Evolutionary conservation across 2,113 vertebrate species (phyloP).

Genomic region (Orcinus orca): DNA sequence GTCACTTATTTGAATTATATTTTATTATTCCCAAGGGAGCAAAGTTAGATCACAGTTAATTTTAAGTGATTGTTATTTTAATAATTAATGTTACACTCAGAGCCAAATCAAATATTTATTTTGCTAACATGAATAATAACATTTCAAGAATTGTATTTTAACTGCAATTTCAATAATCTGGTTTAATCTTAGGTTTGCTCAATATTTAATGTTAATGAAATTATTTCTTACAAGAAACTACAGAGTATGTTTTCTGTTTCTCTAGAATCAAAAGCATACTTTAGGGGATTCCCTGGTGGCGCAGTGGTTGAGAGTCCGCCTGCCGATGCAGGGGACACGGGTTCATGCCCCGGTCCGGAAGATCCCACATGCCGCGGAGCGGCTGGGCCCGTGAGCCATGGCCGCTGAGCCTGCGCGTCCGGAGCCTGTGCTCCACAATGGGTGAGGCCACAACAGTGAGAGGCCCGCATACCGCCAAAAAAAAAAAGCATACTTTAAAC

Average conservation of each 20-base stretch:
- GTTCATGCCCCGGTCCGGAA: too few relatives aligned
- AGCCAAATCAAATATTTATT: background rate
- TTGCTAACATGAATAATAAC: background rate
- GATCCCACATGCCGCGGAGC: too few relatives aligned
- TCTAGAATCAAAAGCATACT: background rate
- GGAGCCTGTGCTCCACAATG: too few relatives aligned
- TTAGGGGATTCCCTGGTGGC: background rate
- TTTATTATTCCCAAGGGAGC: background rate
- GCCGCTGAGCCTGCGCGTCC: too few relatives aligned
- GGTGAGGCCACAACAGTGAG: too few relatives aligned
- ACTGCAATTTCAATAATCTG: background rate
- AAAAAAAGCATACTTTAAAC: background rate
- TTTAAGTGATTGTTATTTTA: background rate
- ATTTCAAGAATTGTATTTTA: background rate
- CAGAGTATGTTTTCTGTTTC: background rate
- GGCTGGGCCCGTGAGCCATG: too few relatives aligned
- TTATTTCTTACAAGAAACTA: background rate
- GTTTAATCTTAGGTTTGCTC: background rate
- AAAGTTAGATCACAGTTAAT: background rate
- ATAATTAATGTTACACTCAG: background rate
- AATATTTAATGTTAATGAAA: background rate
- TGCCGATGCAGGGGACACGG: too few relatives aligned
- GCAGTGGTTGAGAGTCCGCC: too few relatives aligned
- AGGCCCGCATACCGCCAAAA: too few relatives aligned
- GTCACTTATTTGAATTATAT: background rate